Evolutionary conservation across 2,113 vertebrate genomes (phyloP).

Genomic region (Boleophthalmus pectinirostris): DNA sequence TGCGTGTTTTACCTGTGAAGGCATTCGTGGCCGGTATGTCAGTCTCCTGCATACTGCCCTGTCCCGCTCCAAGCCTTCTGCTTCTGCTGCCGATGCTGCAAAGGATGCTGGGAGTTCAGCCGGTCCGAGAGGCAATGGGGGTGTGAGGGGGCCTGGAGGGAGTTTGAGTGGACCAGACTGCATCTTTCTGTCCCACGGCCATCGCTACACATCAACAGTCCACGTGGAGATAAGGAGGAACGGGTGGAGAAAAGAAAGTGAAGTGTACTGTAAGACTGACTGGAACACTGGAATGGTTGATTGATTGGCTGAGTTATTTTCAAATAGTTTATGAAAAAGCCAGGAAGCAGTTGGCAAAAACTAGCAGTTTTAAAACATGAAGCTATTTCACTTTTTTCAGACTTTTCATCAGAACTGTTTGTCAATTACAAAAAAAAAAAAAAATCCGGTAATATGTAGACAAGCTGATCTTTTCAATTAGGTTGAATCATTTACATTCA

Average conservation of each 20-base stretch:
- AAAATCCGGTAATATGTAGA: neutral
- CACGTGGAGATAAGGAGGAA: slow-evolving; percentile 17
- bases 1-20: slow-evolving; percentile 91
- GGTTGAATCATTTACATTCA: neutral
- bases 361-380: slow-evolving; percentile 11
- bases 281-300: neutral
- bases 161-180: slow-evolving; percentile 54
- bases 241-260: neutral
- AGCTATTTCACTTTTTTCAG: neutral
- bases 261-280: neutral
- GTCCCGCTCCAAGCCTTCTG: slow-evolving; percentile 76
- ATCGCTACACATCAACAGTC: slow-evolving; percentile 63
- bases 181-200: slow-evolving; percentile 57
- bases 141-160: slow-evolving; percentile 56
- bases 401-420: neutral
- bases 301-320: neutral
- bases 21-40: slow-evolving; percentile 93
- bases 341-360: slow-evolving; percentile 5
- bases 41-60: slow-evolving; percentile 98
- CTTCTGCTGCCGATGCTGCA: slow-evolving; percentile 66
- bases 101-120: slow-evolving; percentile 75
- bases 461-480: neutral
- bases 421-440: neutral
- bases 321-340: neutral
- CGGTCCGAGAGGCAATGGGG: slow-evolving; percentile 74